phyloP scores from a whole-genome alignment of 2,888 invertebrate species.

The Falcaria lacertinaria region DNA sequence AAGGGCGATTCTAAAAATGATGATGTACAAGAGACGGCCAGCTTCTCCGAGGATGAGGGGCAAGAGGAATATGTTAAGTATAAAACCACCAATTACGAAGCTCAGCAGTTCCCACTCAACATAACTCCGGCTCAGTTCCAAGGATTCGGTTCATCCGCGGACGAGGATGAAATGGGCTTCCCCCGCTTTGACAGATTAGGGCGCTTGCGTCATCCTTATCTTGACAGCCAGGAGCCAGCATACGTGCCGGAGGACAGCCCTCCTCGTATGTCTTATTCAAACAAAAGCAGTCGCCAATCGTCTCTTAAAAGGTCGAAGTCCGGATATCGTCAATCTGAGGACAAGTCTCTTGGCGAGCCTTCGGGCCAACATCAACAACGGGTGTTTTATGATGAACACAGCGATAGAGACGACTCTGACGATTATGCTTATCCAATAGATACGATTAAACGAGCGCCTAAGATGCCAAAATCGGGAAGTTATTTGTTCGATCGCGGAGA shows the following conservation, averaged over 20 bases:
- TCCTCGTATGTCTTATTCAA: conserved; percentile 66
- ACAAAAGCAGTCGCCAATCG: conserved; percentile 71
- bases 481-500: conserved; percentile 67
- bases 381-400: conserved; percentile 63
- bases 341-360: conserved; percentile 53
- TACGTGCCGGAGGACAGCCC: conserved; percentile 73
- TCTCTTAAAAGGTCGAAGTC: conserved; percentile 68
- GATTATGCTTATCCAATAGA: conserved; percentile 75
- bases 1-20: conserved; percentile 73
- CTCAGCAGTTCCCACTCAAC: conserved; percentile 65
- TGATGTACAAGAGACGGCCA: conserved; percentile 56
- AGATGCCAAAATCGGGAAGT: conserved; percentile 61
- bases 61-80: conserved; percentile 69
- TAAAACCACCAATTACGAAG: conserved; percentile 58
- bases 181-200: conserved; percentile 81
- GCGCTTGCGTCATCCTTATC: conserved; percentile 74
- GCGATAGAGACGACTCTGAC: conserved; percentile 71
- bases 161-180: conserved; percentile 84
- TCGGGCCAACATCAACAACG: conserved; percentile 54
- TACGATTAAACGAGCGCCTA: conserved; percentile 73
- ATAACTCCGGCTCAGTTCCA: conserved; percentile 78
- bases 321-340: conserved; percentile 59
- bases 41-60: conserved; percentile 80
- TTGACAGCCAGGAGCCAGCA: conserved; percentile 69
- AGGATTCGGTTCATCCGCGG: conserved; percentile 81